phyloP scores from a whole-genome alignment of 2,888 invertebrate genomes.

The Cosmia pyralina region DNA sequence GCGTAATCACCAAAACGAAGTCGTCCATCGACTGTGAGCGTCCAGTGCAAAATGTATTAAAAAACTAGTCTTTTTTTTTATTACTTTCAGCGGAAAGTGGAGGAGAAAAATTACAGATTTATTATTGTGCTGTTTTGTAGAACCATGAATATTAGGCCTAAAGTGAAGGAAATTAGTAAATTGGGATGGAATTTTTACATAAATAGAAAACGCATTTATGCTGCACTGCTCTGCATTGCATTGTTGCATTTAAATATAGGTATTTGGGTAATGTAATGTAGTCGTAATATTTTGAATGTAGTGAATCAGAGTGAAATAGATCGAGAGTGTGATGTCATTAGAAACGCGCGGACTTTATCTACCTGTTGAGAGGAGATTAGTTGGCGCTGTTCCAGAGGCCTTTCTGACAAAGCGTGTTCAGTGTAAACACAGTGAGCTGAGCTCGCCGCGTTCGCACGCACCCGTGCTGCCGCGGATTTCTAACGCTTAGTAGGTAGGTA shows the following conservation, averaged over 20 bases:
- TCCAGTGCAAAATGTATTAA: not conserved
- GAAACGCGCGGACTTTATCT: constrained; percentile 79
- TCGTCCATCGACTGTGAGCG: not conserved
- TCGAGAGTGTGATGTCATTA: constrained; percentile 82
- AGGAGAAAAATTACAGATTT: not conserved
- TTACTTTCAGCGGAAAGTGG: not conserved
- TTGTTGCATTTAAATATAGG: too few relatives aligned
- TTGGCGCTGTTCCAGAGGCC: constrained; percentile 84
- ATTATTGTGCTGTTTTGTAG: not conserved
- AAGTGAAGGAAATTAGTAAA: not conserved
- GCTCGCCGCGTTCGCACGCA: constrained; percentile 45
- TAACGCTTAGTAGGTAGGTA: not conserved
- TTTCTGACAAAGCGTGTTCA: constrained; percentile 65
- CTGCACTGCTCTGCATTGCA: constrained; percentile 15
- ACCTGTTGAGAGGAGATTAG: constrained; percentile 86
- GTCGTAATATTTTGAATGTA: constrained; percentile 80
- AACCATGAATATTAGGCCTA: too few relatives aligned
- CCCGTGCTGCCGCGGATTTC: constrained; percentile 61
- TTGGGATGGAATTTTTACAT: not conserved
- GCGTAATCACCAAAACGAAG: not conserved
- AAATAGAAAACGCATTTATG: constrained; percentile 2
- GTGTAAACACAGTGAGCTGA: constrained; percentile 76
- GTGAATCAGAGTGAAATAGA: constrained; percentile 81
- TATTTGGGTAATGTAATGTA: constrained; percentile 36
- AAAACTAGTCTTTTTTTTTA: not conserved